Evolutionary conservation across 2,888 invertebrate genomes (phyloP).

Genomic region (Lysandra coridon): DNA sequence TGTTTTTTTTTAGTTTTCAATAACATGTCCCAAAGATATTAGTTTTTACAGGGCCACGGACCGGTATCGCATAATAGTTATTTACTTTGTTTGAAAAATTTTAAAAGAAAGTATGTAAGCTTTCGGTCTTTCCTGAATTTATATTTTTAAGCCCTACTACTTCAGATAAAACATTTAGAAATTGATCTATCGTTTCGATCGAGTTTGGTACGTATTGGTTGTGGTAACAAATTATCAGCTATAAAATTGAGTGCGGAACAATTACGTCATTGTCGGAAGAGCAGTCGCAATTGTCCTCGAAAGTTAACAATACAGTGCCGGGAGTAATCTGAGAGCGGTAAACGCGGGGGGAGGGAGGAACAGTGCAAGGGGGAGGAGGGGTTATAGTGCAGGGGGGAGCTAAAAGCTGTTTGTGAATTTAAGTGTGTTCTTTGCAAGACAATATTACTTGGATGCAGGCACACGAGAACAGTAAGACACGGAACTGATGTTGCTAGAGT

Average conservation of each 20-base stretch:
- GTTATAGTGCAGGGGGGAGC: conserved; percentile 30
- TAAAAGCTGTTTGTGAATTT: conserved; percentile 44
- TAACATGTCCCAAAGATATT: not conserved
- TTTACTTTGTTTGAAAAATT: no score
- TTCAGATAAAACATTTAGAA: not conserved
- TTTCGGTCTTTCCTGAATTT: no score
- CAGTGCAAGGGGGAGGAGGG: conserved; percentile 16
- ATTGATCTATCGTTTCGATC: not conserved
- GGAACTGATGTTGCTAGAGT: conserved; percentile 30
- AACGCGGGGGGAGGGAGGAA: conserved; percentile 37
- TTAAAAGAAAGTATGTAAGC: no score
- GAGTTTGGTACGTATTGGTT: not conserved
- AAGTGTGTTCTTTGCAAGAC: conserved; percentile 43
- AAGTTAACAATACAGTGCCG: conserved; percentile 38
- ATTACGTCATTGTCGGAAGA: conserved; percentile 28
- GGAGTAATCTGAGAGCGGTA: conserved; percentile 45
- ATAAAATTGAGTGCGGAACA: conserved; percentile 27
- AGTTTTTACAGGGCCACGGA: not conserved
- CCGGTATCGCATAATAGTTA: no score
- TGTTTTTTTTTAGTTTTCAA: not conserved
- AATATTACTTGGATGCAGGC: conserved; percentile 40
- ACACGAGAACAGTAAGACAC: conserved; percentile 32
- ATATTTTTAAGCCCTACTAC: not conserved
- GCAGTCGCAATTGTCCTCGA: conserved; percentile 37
- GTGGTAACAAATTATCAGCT: conserved; percentile 6